These are phyloP conservation scores for Phymastichus coffea DNA, from an alignment of 1,140 invertebrate genomes.

Conservation along the genomic window DNA sequence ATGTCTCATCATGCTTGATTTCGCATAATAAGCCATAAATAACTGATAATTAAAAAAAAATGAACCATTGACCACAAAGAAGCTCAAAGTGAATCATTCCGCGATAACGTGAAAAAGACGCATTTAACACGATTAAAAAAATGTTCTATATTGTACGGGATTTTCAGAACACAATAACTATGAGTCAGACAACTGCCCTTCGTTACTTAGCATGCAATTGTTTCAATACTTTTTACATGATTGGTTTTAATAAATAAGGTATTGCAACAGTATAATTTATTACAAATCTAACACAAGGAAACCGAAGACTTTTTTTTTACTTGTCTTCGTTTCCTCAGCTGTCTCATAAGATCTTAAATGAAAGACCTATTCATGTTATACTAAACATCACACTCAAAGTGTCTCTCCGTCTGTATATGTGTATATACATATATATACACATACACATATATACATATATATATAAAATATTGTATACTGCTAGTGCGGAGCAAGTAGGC, in stretches of 20 bases:
- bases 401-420: background rate
- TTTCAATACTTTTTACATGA: constrained; percentile 24
- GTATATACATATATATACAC: constrained; percentile 18
- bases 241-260: constrained; percentile 26
- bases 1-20: background rate
- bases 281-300: constrained; percentile 21
- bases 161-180: background rate
- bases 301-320: constrained; percentile 11
- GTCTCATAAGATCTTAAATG: constrained; percentile 14
- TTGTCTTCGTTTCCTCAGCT: constrained; percentile 9
- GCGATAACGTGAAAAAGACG: background rate
- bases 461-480: no score
- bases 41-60: constrained; percentile 14
- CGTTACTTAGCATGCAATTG: constrained; percentile 12
- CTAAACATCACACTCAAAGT: constrained; percentile 8
- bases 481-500: constrained; percentile 16
- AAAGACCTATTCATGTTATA: constrained; percentile 23
- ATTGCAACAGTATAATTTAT: constrained; percentile 27
- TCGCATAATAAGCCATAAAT: background rate
- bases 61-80: constrained; percentile 11
- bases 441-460: constrained; percentile 1
- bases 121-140: constrained; percentile 18
- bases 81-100: constrained; percentile 9
- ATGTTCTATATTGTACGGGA: constrained; percentile 8
- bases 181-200: background rate